Conservation (phyloP, 2,888 invertebrate genomes). For the Conops quadrifasciatus region DNA sequence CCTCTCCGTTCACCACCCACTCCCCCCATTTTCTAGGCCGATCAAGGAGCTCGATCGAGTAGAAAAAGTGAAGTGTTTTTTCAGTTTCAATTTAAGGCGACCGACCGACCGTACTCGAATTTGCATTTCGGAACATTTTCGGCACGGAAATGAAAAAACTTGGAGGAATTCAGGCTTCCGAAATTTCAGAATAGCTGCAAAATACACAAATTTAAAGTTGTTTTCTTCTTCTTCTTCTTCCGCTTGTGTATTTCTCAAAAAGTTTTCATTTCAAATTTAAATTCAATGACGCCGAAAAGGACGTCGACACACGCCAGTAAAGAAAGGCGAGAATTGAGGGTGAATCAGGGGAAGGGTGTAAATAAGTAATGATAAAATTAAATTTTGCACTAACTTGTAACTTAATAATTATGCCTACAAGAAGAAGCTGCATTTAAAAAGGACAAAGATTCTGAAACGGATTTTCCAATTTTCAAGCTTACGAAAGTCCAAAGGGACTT, state of each 20-base stretch:
- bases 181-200: slow-evolving; percentile 29
- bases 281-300: neutral
- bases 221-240: neutral
- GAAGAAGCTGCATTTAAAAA: too few species aligned
- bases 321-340: too few species aligned
- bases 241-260: neutral
- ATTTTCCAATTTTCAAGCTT: too few species aligned
- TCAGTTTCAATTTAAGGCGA: neutral
- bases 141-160: slow-evolving; percentile 39
- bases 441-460: too few species aligned
- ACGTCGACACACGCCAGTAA: too few species aligned
- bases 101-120: slow-evolving; percentile 18
- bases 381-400: too few species aligned
- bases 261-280: neutral
- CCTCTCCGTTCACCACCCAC: neutral
- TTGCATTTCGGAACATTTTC: slow-evolving; percentile 37
- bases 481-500: too few species aligned
- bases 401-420: too few species aligned
- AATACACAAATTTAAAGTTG: slow-evolving; percentile 29
- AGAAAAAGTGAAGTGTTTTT: too few species aligned
- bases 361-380: too few species aligned
- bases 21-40: neutral
- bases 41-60: too few species aligned
- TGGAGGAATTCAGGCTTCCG: slow-evolving; percentile 1
- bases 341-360: too few species aligned